Percentiles rank a stretch among this genome's conserved stretches.
phyloP scores from a whole-genome alignment of 2,888 invertebrate genomes.

The Exephanes ischioxanthus region DNA sequence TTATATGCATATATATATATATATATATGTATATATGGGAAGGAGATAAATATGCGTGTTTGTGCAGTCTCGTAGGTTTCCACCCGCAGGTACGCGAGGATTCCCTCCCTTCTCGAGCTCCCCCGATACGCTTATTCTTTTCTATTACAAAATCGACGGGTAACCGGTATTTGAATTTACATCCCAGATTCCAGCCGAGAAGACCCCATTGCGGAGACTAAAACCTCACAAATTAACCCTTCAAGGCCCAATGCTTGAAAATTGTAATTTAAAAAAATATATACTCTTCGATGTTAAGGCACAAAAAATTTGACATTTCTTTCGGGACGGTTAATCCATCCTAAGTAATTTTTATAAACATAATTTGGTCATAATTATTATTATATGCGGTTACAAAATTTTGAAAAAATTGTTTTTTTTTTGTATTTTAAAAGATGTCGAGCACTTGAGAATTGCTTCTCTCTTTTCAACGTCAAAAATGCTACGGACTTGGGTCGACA shows the following conservation, averaged over 20 bases:
- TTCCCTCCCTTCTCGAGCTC: conserved; percentile 44
- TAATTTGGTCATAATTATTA: too few relatives aligned
- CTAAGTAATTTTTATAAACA: too few relatives aligned
- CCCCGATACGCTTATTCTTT: conserved; percentile 7
- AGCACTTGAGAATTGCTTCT: too few relatives aligned
- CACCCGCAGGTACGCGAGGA: conserved; percentile 43
- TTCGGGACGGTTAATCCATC: too few relatives aligned
- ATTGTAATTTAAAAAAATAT: too few relatives aligned
- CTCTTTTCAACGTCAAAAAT: not conserved
- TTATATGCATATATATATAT: conserved; percentile 75
- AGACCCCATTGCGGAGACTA: not conserved
- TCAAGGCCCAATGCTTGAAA: too few relatives aligned
- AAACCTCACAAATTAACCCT: not conserved
- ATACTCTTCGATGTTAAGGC: too few relatives aligned
- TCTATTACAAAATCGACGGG: not conserved
- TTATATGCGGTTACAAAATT: too few relatives aligned
- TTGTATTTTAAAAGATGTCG: too few relatives aligned
- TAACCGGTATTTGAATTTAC: conserved; percentile 41
- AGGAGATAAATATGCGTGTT: conserved; percentile 77
- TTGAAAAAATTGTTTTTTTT: too few relatives aligned
- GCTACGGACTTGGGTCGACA: not conserved
- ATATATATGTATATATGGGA: conserved; percentile 68
- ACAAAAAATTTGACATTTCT: too few relatives aligned
- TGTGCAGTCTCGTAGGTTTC: conserved; percentile 52
- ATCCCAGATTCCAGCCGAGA: not conserved